Percentiles rank a stretch among this genome's conserved stretches.
Evolutionary conservation across 1,140 invertebrate species (phyloP).

Genomic region (Venturia canescens): DNA sequence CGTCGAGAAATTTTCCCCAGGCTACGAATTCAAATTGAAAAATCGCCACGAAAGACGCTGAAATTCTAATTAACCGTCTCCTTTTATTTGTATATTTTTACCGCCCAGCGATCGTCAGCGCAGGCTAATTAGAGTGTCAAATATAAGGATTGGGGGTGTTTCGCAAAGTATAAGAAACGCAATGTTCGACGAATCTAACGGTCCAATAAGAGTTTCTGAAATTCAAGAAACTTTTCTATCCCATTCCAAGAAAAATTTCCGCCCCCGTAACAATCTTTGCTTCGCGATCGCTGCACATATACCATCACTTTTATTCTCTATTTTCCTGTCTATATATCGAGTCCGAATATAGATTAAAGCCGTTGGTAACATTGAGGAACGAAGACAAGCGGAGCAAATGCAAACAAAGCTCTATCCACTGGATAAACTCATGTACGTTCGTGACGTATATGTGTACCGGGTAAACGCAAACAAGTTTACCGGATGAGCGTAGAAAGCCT

Average conservation of each 20-base stretch:
- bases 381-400: background rate
- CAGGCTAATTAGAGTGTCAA: no score
- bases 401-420: constrained; percentile 3
- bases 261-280: background rate
- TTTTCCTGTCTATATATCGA: background rate
- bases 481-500: background rate
- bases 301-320: constrained; percentile 4
- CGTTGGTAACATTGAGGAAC: background rate
- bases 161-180: background rate
- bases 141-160: background rate
- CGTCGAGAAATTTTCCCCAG: no score
- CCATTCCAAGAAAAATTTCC: constrained; percentile 13
- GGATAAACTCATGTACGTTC: background rate
- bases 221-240: background rate
- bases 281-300: background rate
- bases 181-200: background rate
- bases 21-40: no score
- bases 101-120: no score
- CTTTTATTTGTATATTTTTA: no score
- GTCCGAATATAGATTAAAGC: background rate
- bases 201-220: background rate
- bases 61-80: no score
- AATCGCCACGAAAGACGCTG: no score
- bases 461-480: background rate
- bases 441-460: background rate